Percentiles rank a stretch among this genome's conserved stretches.
phyloP scores from a whole-genome alignment of 2,113 vertebrate species.

The Tamias sibiricus region DNA sequence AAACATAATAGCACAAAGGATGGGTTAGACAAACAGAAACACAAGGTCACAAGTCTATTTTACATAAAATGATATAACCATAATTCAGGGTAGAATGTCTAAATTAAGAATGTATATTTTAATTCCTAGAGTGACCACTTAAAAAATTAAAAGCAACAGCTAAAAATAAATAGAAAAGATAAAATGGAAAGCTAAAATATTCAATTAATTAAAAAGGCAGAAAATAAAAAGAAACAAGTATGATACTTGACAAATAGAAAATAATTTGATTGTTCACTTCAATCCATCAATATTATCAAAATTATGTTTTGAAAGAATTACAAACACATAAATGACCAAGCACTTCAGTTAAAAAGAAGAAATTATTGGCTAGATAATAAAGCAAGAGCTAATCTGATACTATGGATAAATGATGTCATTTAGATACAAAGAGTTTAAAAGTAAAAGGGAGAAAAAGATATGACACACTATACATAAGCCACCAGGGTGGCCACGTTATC shows the following conservation, averaged over 20 bases:
- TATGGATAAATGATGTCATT: not conserved
- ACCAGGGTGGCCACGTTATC: not conserved
- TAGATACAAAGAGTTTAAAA: not conserved
- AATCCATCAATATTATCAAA: not conserved
- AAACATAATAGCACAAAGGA: not conserved
- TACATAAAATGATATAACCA: not conserved
- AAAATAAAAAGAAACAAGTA: not conserved
- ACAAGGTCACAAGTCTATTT: not conserved
- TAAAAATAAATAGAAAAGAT: not conserved
- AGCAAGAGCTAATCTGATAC: not conserved
- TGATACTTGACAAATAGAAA: not conserved
- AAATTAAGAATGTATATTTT: not conserved
- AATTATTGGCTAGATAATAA: not conserved
- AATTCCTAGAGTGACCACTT: not conserved
- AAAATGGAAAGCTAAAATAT: not conserved
- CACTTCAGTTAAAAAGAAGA: not conserved
- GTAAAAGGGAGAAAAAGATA: not conserved
- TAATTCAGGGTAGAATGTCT: not conserved
- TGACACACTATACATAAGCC: not conserved
- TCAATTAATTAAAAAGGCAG: not conserved
- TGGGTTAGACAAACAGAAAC: not conserved
- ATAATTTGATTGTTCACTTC: not conserved
- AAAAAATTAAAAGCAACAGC: not conserved
- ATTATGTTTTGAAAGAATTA: not conserved
- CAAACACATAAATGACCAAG: not conserved